A percentile compares a stretch with the other conserved stretches of the same genome.
phyloP scores from a whole-genome alignment of 1,140 invertebrate genomes.

The Amphibalanus amphitrite region DNA sequence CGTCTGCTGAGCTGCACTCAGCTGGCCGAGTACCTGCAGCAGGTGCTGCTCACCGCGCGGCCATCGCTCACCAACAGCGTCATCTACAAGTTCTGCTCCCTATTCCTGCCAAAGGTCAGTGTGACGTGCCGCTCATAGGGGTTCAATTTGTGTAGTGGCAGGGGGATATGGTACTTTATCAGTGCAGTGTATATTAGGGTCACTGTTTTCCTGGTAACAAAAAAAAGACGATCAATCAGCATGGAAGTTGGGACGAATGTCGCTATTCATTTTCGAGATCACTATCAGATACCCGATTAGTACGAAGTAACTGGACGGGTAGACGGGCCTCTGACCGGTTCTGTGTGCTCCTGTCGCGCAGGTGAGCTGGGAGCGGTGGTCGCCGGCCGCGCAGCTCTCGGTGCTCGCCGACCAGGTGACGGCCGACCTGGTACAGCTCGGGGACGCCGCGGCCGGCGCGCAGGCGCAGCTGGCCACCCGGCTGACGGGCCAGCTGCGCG shows the following conservation, averaged over 20 bases:
- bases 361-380: not conserved
- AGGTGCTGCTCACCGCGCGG: constrained; percentile 59
- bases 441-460: not conserved
- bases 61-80: constrained; percentile 52
- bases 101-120: constrained; percentile 62
- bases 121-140: not conserved
- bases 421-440: not conserved
- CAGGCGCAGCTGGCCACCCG: not conserved
- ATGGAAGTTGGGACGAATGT: not conserved
- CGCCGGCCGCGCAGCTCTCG: not conserved
- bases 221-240: not conserved
- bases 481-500: not conserved
- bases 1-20: not conserved
- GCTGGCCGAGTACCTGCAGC: constrained; percentile 61
- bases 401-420: not conserved
- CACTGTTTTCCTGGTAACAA: not conserved
- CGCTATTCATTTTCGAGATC: not conserved
- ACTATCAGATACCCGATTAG: too few relatives aligned
- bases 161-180: not conserved
- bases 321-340: too few relatives aligned
- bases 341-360: not conserved
- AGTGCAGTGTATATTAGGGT: not conserved
- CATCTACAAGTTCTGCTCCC: constrained; percentile 61
- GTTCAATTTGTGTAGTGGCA: not conserved
- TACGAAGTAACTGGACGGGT: too few relatives aligned